A percentile compares a stretch with the other conserved stretches of the same genome.
Conservation (phyloP, 2,888 invertebrate genomes). For the Galeruca laticollis region DNA sequence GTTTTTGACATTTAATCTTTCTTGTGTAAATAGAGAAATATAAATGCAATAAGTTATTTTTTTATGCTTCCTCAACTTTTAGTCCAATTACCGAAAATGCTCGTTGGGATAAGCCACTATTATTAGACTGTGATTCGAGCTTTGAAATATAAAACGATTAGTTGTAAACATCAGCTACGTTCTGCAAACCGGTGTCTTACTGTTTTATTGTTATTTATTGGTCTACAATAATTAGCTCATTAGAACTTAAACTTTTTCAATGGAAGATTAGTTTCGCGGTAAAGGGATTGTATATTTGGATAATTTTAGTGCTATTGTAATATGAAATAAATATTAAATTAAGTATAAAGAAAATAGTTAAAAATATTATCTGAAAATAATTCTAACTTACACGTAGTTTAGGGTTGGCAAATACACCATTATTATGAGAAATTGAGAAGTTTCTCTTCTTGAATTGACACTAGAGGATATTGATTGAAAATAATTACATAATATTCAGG, state of each 20-base stretch:
- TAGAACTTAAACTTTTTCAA: slow-evolving; percentile 16
- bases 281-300: not conserved
- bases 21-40: too few species aligned
- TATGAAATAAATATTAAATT: not conserved
- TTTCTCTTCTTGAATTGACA: too few species aligned
- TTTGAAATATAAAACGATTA: slow-evolving; percentile 15
- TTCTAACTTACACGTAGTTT: too few species aligned
- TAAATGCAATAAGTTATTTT: too few species aligned
- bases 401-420: too few species aligned
- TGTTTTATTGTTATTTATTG: slow-evolving; percentile 26
- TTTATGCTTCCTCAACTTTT: not conserved
- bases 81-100: not conserved
- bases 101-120: slow-evolving; percentile 18
- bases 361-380: too few species aligned
- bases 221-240: slow-evolving; percentile 24
- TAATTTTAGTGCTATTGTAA: not conserved
- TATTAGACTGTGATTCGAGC: slow-evolving; percentile 15
- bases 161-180: slow-evolving; percentile 20
- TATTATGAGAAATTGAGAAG: too few species aligned
- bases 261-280: not conserved
- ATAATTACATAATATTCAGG: not conserved
- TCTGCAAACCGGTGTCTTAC: slow-evolving; percentile 15
- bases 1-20: too few species aligned
- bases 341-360: too few species aligned
- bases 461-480: not conserved